Evolutionary conservation across 2,888 invertebrate species (phyloP).

Genomic region (Ormyrus thymus): DNA sequence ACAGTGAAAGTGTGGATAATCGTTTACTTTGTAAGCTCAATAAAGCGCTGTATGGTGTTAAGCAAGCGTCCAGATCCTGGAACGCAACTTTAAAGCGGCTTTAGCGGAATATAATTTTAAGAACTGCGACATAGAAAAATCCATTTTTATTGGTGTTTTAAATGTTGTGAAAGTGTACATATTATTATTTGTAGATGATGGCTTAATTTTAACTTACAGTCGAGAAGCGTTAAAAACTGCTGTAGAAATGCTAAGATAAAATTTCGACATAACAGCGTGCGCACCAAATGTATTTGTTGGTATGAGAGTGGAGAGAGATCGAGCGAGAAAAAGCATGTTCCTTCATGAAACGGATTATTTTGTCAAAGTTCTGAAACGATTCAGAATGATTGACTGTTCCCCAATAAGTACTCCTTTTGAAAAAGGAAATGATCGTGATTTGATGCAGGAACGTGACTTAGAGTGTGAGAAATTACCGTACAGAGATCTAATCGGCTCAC

Average conservation of each 20-base stretch:
- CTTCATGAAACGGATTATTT: conserved; percentile 7
- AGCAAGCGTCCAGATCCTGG: neutral
- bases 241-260: neutral
- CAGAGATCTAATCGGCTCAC: conserved; percentile 1
- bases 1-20: neutral
- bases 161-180: neutral
- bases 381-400: conserved; percentile 6
- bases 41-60: neutral
- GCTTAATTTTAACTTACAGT: neutral
- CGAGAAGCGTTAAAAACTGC: neutral
- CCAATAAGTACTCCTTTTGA: neutral
- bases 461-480: neutral
- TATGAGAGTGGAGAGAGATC: neutral
- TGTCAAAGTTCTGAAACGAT: neutral
- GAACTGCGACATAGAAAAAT: neutral
- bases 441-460: neutral
- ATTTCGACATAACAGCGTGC: neutral
- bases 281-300: conserved; percentile 2
- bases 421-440: neutral
- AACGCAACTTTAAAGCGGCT: neutral
- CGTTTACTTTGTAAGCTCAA: neutral
- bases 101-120: neutral
- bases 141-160: neutral
- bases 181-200: conserved; percentile 4
- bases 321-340: neutral